Percentiles rank a stretch among this genome's conserved stretches.
Conservation (phyloP, 35 echinoderm and acorn worm species). For the Patiria miniata region DNA sequence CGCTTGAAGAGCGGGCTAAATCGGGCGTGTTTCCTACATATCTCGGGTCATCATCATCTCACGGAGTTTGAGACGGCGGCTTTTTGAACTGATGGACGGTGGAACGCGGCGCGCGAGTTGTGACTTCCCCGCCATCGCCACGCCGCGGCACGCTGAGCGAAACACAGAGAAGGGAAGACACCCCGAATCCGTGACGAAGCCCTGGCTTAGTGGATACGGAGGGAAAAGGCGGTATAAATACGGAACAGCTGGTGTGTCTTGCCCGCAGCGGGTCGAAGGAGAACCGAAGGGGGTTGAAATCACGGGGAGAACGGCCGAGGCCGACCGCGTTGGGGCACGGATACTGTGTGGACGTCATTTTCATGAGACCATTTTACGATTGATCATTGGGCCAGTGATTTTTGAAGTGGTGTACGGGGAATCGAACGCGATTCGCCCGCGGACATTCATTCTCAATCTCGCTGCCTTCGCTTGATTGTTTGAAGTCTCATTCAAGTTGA, state of each 20-base stretch:
- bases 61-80: background rate
- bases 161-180: too few relatives aligned
- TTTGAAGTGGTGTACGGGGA: background rate
- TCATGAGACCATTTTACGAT: background rate
- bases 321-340: too few relatives aligned
- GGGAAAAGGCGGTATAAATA: too few relatives aligned
- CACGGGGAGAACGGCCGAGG: background rate
- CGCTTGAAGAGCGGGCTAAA: background rate
- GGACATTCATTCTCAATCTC: background rate
- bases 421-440: background rate
- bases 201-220: too few relatives aligned
- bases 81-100: background rate
- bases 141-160: too few relatives aligned
- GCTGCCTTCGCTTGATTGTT: too few relatives aligned
- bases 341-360: background rate
- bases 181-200: too few relatives aligned
- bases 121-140: too few relatives aligned
- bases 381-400: background rate
- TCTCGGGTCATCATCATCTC: constrained; percentile 16
- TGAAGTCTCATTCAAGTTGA: too few relatives aligned
- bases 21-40: constrained; percentile 32
- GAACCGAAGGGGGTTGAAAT: background rate
- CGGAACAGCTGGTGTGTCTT: background rate
- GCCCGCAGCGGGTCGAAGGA: background rate
- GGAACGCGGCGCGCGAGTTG: background rate